Percentiles rank a stretch among this genome's conserved stretches.
phyloP scores from a whole-genome alignment of 1,140 invertebrate species.

The Drosophila repleta region DNA sequence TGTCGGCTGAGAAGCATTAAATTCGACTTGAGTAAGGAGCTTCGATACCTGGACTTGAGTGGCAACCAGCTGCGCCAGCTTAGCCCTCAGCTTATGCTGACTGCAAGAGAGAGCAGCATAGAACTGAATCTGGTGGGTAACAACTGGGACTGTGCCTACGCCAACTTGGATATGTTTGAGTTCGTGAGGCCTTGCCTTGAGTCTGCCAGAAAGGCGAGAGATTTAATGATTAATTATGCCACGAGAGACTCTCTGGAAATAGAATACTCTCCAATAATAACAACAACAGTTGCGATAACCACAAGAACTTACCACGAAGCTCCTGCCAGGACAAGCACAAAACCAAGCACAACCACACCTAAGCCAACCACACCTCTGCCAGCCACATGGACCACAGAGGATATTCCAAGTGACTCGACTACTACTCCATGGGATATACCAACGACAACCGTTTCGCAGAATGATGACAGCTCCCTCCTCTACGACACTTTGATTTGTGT shows the following conservation, averaged over 20 bases:
- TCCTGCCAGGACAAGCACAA: not conserved
- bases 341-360: not conserved
- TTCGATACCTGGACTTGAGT: slow-evolving; percentile 35
- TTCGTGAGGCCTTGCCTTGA: not conserved
- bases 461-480: not conserved
- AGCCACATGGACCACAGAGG: not conserved
- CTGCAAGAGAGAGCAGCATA: not conserved
- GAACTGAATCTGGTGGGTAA: not conserved
- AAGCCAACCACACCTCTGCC: not conserved
- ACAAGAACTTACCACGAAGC: not conserved
- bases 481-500: slow-evolving; percentile 2
- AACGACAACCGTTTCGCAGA: not conserved
- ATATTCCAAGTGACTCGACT: no score
- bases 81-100: not conserved
- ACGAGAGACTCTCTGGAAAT: no score
- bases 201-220: not conserved
- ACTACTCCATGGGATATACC: not conserved
- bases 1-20: slow-evolving; percentile 30
- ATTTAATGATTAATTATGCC: not conserved
- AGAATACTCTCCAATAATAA: not conserved
- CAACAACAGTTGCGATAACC: not conserved
- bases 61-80: slow-evolving; percentile 17
- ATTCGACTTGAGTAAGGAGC: not conserved
- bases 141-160: not conserved
- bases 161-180: not conserved